Base-by-base conservation (phyloP, 2,888 invertebrate species). In the Drosophila kuntzei region DNA sequence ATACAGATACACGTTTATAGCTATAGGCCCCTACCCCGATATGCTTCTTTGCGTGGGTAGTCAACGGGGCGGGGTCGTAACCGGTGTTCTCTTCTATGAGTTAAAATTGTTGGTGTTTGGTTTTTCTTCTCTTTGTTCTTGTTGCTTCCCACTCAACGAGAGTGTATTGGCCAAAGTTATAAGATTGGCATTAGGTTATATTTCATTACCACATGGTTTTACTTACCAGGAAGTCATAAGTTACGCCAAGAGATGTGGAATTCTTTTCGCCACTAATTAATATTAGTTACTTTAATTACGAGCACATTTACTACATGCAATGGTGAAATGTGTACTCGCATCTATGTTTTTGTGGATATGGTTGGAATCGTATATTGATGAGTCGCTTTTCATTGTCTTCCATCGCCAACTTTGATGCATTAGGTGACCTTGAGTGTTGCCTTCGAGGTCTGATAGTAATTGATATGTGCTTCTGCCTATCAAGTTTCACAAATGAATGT, bases 241-340 rank as follows among this genome's bases (percentile, higher is more conserved):
- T 9, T 50, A 65, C 46, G 47, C 37, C 16, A 16, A 34, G 57
- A 47, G 25, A 25, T 36, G 44, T 49, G 39, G 22, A 29, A 22
- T 44, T 60, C 25, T 49, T 22, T 36, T 34, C 25, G 32, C 43
- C 32, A 50, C 80, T 83, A 83, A 88, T 83, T 88, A 86, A 82
- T 80, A 88, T 83, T 69, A 70, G 87, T 86, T 74, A 66, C 58
- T 66, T 64, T 69, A 82, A 76, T 82, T 76, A 87, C 67, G 50
- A 44, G 49, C 63, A 32, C 43, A 66, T 64, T 65, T 57, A 61
- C 44, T 64, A 27, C 41, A 12, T 14, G 9, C 4, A 9, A 27
- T 20, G 16, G 22, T 27, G 34, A 1, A 3, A 9, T 27, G 11
- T 27, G 32, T 20, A 18, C 20, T 29, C 25, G 20, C 27, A 22